These are phyloP conservation scores for Knipowitschia caucasica DNA, from an alignment of 2,797 vertebrate species.

Conservation along the genomic window DNA sequence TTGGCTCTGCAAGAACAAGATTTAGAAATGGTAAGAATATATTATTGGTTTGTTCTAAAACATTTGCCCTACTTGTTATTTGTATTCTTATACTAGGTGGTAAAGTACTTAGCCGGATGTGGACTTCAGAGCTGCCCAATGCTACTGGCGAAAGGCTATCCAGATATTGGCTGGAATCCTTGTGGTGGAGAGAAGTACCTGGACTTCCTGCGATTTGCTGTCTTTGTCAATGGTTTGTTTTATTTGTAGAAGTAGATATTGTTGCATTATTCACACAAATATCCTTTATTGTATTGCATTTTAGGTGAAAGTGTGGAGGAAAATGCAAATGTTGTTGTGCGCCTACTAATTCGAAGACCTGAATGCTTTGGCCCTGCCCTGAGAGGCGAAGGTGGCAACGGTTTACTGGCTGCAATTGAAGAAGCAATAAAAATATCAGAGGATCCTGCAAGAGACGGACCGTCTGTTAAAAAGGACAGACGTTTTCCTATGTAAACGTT, in stretches of 20 bases:
- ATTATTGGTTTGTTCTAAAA: neutral
- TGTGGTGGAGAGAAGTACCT: slow-evolving; percentile 92
- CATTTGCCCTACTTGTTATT: neutral
- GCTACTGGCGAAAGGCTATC: slow-evolving; percentile 90
- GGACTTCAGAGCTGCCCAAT: slow-evolving; percentile 94
- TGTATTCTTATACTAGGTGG: slow-evolving; percentile 76
- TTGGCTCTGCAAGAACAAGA: slow-evolving; percentile 93
- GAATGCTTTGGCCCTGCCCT: slow-evolving; percentile 94
- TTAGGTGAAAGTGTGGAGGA: slow-evolving; percentile 93
- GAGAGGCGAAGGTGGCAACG: slow-evolving; percentile 89
- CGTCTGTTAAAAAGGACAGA: slow-evolving; percentile 87
- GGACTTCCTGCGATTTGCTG: slow-evolving; percentile 92
- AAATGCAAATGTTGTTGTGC: slow-evolving; percentile 93
- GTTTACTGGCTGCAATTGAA: slow-evolving; percentile 89
- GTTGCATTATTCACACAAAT: neutral
- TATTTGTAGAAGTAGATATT: neutral
- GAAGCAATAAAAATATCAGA: slow-evolving; percentile 94
- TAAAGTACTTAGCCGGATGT: slow-evolving; percentile 90
- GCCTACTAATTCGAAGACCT: slow-evolving; percentile 88
- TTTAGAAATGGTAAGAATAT: slow-evolving; percentile 84
- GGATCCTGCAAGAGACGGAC: slow-evolving; percentile 90
- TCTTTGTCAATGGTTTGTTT: slow-evolving; percentile 91
- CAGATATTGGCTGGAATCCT: slow-evolving; percentile 95
- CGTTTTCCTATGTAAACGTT: slow-evolving; percentile 83
- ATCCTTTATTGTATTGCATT: neutral